Base-by-base conservation (phyloP, 2,888 invertebrate species). In the Dryobota labecula region DNA sequence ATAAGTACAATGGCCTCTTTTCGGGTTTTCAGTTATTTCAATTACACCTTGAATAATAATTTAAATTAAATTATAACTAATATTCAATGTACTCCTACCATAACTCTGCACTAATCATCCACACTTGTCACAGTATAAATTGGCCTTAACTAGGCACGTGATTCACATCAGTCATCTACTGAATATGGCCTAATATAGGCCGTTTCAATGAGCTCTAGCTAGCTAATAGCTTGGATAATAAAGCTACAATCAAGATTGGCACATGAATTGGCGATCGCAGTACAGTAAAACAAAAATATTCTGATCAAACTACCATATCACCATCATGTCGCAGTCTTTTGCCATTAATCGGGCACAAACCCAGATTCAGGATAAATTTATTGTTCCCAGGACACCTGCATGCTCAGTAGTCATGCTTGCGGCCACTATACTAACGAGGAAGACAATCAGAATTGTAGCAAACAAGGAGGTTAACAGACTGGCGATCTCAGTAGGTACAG, bases 71-170 rank as follows among this genome's bases (percentile, higher is more conserved):
- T n/a, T n/a, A n/a, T n/a, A n/a, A n/a, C n/a, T n/a, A 36, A 6
- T 36, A 38, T 11, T 33, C 56, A n/a, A 15, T 56, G 56, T 7
- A n/a, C 43, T 41, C 36, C n/a, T 36, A 51, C 30, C 41, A 47
- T 41, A 49, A 41, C 20, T 45, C 8, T 24, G 7, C 43, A 15
- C 43, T 57, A 43, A 73, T 74, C 20, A 65, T 43, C 7, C 49
- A 30, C 57, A 66, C 36, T 73, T 75, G 49, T 45, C 66, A 24
- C 36, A 58, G 43, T 57, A 24, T 66, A 51, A 74, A 65, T 73
- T 73, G 73, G 43, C 15, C 36, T 43, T 57, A 73, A 57, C 30
- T 43, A 15, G 38, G 65, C 56, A 49, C 43, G 36, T 65, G 38
- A 74, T 75, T 65, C 36, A 43, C 43, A 64, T 64, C 47, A 43